Evolutionary conservation across 1,140 invertebrate species (phyloP), one percentile per base, ranked within the genome.

Genomic region (Zelostemma sp.): DNA sequence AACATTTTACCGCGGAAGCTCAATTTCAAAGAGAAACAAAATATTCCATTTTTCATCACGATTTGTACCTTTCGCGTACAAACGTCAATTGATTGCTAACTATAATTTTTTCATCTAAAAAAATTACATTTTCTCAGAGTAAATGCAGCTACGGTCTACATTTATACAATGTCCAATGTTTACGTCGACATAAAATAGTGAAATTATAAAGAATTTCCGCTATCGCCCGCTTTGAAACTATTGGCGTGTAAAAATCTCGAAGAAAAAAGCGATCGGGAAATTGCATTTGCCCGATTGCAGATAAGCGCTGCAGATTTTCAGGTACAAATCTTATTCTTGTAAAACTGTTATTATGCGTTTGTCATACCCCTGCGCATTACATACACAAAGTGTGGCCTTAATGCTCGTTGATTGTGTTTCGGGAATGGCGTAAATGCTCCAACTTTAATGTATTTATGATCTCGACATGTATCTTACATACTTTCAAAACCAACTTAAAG

Each of bases 391-490:
- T 51, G 49, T 53, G 48, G 48, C 40, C 61, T 46, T 50, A 33
- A 38, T 38, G 18, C 38, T 68, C 25, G 51, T 66, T 49, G 55
- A 38, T 55, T 49, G 25, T 57, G 49, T 41, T 68, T 45, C 60
- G 55, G 53, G 69, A 76, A 64, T 80, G 71, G 56, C 76, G 68
- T 80, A 74, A 80, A 80, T 77, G 78, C 77, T 57, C 67, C 33
- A 62, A 9, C 6, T 17, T 62, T 53, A 43, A 71, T 72, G 74
- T 79, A 76, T 69, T 72, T 72, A 81, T 74, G 59, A 55, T 75
- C 74, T 57, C 69, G 76, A 72, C 68, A 47, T 77, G 75, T 72
- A 75, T 83, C 81, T 83, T 83, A 83, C 81, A 83, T 83, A 83
- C 81, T 83, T 80, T 81, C 51, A 68, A 80, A 77, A 77, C 72